Base-by-base conservation (phyloP, 1,140 invertebrate species). In the Bombus waltoni region DNA sequence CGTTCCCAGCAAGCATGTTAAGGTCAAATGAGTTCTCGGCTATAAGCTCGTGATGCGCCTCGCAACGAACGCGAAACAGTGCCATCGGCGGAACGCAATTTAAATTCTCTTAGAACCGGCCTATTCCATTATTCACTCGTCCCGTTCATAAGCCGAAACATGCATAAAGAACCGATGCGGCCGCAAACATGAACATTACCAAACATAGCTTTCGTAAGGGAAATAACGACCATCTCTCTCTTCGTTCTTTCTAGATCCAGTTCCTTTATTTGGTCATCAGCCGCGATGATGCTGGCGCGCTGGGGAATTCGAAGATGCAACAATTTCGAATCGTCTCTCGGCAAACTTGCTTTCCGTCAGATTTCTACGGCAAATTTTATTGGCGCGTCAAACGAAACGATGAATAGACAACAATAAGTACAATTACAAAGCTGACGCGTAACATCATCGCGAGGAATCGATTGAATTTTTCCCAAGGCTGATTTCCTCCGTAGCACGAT, bases 51-150 rank as follows among this genome's bases (percentile, higher is more conserved):
- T 15, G 66, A 75, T 75, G 57, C 25, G 40, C 40, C 15, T 62
- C 10, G 57, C 53, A 18, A 70, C 28, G 53, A 72, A 71, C 66
- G 53, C 40, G 68, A 85, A 85, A 85, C 75, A 53, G 53, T 79
- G 76, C 22, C 47, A 79, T 77, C 53, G 32, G 42, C 28, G 40
- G 40, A 42, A 53, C 68, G 53, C 82, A 72, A 84, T 84, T 79
- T 85, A 80, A 72, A 70, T 72, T 79, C 32, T 47, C 53, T n/a
- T 38, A 44, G 47, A 72, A 44, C 28, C 25, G 35, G 66, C 15
- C 83, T 72, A 65, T n/a, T 84, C 75, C 68, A 84, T 85, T 85
- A 85, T 85, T 85, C 83, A 80, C 68, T n/a, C 15, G 32, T 18
- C 5, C 13, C 9, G 10, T 40, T 77, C 35, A 57, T 68, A 77